These are phyloP conservation scores for Synergus umbraculus DNA, from an alignment of 2,888 invertebrate genomes.

Conservation along the genomic window DNA sequence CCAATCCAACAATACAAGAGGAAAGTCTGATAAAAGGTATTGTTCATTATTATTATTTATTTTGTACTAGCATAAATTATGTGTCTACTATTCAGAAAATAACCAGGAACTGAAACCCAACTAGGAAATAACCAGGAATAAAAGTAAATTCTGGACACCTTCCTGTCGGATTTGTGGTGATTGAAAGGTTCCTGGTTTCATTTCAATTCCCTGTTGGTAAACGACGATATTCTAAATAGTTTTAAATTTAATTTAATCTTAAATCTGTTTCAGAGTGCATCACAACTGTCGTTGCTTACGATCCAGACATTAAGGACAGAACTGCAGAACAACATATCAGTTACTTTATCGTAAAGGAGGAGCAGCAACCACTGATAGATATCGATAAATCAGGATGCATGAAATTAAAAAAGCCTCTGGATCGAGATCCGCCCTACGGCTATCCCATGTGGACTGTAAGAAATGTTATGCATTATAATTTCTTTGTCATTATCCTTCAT, in stretches of 20 bases:
- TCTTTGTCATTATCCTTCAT: no score
- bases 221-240: no score
- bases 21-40: slow-evolving; percentile 83
- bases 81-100: no score
- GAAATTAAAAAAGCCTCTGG: slow-evolving; percentile 85
- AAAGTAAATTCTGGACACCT: no score
- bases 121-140: no score
- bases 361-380: slow-evolving; percentile 84
- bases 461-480: background rate
- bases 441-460: slow-evolving; percentile 84
- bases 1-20: slow-evolving; percentile 87
- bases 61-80: no score
- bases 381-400: slow-evolving; percentile 89
- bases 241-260: no score
- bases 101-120: no score
- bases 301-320: slow-evolving; percentile 90
- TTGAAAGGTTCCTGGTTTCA: no score
- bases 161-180: no score
- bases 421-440: slow-evolving; percentile 93
- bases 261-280: slow-evolving; percentile 64
- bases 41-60: background rate
- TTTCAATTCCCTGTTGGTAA: no score
- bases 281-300: slow-evolving; percentile 85
- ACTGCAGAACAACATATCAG: slow-evolving; percentile 87
- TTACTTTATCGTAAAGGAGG: slow-evolving; percentile 86